Conservation (phyloP, 1,140 invertebrate species). For the Zaprionus camerounensis region DNA sequence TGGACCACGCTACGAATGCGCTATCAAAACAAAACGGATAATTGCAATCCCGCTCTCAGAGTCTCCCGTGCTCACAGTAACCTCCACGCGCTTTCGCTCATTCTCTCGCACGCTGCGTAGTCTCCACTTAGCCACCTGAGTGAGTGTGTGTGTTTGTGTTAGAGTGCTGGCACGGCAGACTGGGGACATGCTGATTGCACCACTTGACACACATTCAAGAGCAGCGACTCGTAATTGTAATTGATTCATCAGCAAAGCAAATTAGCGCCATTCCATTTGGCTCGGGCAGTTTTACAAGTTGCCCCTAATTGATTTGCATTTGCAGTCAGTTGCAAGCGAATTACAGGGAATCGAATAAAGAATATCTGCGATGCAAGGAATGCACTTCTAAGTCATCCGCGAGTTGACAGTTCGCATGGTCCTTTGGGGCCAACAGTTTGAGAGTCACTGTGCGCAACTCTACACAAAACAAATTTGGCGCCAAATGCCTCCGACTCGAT, state of each 20-base stretch:
- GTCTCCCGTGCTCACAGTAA: conserved; percentile 23
- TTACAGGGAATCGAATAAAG: neutral
- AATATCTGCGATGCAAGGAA: neutral
- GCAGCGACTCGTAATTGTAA: conserved; percentile 49
- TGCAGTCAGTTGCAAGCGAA: conserved; percentile 6
- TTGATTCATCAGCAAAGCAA: conserved; percentile 57
- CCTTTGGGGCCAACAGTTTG: conserved; percentile 58
- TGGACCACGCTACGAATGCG: conserved; percentile 55
- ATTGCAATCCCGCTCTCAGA: conserved; percentile 64
- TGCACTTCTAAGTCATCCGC: neutral
- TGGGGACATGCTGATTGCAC: conserved; percentile 38
- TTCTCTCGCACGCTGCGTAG: conserved; percentile 36
- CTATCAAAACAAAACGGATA: conserved; percentile 78
- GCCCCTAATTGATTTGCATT: conserved; percentile 38
- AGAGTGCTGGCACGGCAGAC: conserved; percentile 21
- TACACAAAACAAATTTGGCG: conserved; percentile 70
- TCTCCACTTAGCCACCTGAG: conserved; percentile 71
- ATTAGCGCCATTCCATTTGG: conserved; percentile 47
- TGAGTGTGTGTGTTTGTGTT: conserved; percentile 6
- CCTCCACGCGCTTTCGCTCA: conserved; percentile 3
- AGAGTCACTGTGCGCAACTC: conserved; percentile 57
- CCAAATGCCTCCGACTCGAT: conserved; percentile 48
- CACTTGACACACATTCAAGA: conserved; percentile 60
- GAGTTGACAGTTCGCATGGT: neutral
- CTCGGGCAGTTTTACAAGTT: conserved; percentile 22